Base-by-base conservation (phyloP, 2,888 invertebrate species). In the Nemotelus pantherinus region DNA sequence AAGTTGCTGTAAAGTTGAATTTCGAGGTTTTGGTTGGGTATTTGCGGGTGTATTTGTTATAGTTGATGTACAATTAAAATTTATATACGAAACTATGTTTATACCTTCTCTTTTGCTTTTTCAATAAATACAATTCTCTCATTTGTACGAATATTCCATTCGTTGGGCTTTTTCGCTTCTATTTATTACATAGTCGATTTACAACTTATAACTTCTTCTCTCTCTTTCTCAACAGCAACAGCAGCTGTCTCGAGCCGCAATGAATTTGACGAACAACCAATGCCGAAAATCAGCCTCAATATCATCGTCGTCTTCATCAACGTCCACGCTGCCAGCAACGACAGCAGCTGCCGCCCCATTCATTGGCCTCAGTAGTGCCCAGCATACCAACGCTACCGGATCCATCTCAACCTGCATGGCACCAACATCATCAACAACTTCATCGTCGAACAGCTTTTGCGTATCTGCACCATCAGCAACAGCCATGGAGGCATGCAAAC, bases 401-500 rank as follows among this genome's bases (percentile, higher is more conserved):
- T 67, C 60, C 78, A 60, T 7, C 39, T 75, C 53, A 77, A 48
- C 58, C 68, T 25, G 25, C 25, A 64, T 70, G 76, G 39, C 68
- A 78, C 57, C 79, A 80, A 79, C 80, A 77, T 77, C 81, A 64
- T 76, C 80, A 65, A 77, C 80, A 78, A 64, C 80, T 78, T 74
- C 80, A 58, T n/a, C 76, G 44, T 3, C 57, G 47, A 57, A 75
- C 53, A 25, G 25, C 25, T 25, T 25, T 25, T 25, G 25, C 25
- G 25, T 25, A 25, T 25, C 25, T 25, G 47, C 68, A 44, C 6
- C 78, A 76, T 4, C 77, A 41, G 41, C 76, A 57, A 64, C 70
- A 71, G 50, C 81, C 60, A 79, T 82, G 77, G 82, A 82, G 80
- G 80, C 81, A 25, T 82, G 82, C 58, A 82, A 82, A 77, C 81